Conservation (phyloP, 2,888 invertebrate species). For the Anodontia alba region DNA sequence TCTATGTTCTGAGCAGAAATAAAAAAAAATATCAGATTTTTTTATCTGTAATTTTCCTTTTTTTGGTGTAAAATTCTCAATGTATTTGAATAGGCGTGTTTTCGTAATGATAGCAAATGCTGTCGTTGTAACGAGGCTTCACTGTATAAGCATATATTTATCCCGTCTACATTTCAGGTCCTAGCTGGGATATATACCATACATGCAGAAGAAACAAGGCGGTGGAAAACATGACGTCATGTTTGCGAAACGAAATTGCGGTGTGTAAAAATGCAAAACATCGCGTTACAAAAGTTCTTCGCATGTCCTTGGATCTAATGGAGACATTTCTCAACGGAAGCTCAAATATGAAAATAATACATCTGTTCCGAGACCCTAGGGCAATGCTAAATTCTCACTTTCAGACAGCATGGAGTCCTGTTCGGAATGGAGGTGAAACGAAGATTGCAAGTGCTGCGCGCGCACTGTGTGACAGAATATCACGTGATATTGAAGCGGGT, state of each 20-base stretch:
- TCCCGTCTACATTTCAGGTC: background rate
- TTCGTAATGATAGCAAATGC: too few species aligned
- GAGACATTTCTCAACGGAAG: slow-evolving; percentile 11
- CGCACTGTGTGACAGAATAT: slow-evolving; percentile 15
- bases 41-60: too few species aligned
- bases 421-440: background rate
- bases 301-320: slow-evolving; percentile 16
- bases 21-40: too few species aligned
- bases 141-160: too few species aligned
- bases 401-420: slow-evolving; percentile 17
- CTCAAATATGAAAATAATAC: slow-evolving; percentile 20
- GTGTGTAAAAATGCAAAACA: slow-evolving; percentile 1
- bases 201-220: background rate
- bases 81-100: too few species aligned
- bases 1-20: too few species aligned
- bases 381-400: slow-evolving; percentile 19
- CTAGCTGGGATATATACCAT: slow-evolving; percentile 1
- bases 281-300: slow-evolving; percentile 19
- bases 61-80: too few species aligned
- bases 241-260: background rate
- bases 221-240: background rate
- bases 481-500: slow-evolving; percentile 12
- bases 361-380: slow-evolving; percentile 27
- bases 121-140: too few species aligned
- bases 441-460: background rate